These are phyloP conservation scores for Drosophila yakuba DNA, from an alignment of 1,140 invertebrate species.

Conservation along the genomic window DNA sequence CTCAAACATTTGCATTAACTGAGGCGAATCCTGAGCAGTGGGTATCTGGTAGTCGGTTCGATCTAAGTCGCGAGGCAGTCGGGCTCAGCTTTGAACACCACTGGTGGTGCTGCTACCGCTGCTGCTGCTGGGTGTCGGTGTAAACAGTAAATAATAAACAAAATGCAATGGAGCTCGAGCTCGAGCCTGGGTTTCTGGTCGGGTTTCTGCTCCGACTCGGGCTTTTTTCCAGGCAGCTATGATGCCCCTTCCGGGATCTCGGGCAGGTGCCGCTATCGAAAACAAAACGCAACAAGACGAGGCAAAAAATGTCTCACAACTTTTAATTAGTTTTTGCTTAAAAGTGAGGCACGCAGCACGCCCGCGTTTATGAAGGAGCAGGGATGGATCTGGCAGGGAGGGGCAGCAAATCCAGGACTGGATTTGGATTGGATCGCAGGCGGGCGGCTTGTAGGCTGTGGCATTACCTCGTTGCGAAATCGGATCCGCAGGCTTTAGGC, in stretches of 20 bases:
- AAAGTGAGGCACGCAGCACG: conserved; percentile 59
- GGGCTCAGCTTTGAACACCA: not conserved
- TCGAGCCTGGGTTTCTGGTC: conserved; percentile 14
- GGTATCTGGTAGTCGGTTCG: not conserved
- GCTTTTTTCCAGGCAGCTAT: conserved; percentile 41
- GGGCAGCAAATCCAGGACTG: conserved; percentile 11
- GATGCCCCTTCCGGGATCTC: conserved; percentile 1
- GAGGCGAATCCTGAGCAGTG: not conserved
- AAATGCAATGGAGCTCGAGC: conserved; percentile 42
- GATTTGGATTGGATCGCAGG: conserved; percentile 11
- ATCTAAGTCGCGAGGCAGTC: not conserved
- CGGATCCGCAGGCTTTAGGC: not conserved
- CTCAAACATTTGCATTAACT: no score
- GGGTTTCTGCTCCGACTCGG: conserved; percentile 13
- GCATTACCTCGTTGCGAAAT: conserved; percentile 1
- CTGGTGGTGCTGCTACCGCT: not conserved
- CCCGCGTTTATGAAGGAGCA: conserved; percentile 32
- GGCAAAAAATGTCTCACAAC: conserved; percentile 78
- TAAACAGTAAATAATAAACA: conserved; percentile 76
- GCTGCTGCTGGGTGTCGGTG: conserved; percentile 43
- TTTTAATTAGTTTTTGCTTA: conserved; percentile 84
- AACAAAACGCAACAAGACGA: conserved; percentile 55
- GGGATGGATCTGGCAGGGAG: not conserved
- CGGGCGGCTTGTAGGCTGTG: conserved; percentile 8
- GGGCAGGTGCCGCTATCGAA: conserved; percentile 57